phyloP scores from a whole-genome alignment of 2,888 invertebrate species.

The Allolobophora icterica region DNA sequence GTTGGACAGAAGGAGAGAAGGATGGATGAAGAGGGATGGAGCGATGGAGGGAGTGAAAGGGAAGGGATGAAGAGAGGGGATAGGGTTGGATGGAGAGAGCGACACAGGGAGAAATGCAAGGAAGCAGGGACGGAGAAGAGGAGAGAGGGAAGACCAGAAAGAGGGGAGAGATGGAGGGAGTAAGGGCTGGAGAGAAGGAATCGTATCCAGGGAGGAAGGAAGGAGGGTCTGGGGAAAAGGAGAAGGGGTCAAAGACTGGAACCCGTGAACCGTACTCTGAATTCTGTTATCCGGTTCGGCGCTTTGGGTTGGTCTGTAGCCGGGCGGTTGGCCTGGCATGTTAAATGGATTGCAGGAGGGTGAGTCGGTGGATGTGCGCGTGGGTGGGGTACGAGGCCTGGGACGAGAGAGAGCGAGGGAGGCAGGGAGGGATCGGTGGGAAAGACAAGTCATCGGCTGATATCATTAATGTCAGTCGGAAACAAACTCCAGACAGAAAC shows the following conservation, averaged over 20 bases:
- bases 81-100: background rate
- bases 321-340: background rate
- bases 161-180: background rate
- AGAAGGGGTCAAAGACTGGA: background rate
- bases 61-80: background rate
- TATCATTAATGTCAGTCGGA: constrained; percentile 11
- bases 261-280: constrained; percentile 17
- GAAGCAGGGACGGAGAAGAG: background rate
- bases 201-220: background rate
- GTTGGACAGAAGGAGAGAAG: background rate
- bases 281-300: background rate
- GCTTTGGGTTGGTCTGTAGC: background rate
- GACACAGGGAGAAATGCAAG: background rate
- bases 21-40: background rate
- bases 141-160: background rate
- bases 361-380: background rate
- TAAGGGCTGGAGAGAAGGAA: background rate
- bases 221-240: background rate
- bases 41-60: background rate
- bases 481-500: background rate
- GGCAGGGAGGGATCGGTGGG: background rate
- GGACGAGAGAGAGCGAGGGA: background rate
- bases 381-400: background rate
- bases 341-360: constrained; percentile 17
- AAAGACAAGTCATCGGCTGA: constrained; percentile 15